These are phyloP conservation scores for Acrobasis repandana DNA, from an alignment of 2,888 invertebrate genomes.

Conservation along the genomic window DNA sequence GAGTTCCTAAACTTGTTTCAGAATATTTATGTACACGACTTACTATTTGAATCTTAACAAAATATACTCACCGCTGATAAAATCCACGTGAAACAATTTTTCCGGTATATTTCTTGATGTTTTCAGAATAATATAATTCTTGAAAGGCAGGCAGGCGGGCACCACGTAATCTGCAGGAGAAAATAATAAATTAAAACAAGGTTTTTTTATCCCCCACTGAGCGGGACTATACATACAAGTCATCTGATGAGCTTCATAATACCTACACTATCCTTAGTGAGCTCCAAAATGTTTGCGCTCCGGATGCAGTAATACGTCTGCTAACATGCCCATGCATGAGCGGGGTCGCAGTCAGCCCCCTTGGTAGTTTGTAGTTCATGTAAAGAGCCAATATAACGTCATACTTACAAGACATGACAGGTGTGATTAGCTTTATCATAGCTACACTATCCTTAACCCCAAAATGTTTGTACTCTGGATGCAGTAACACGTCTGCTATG, in stretches of 20 bases:
- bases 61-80: slow-evolving; percentile 49
- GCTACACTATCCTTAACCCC: slow-evolving; percentile 59
- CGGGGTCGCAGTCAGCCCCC: no score
- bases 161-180: slow-evolving; percentile 61
- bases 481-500: slow-evolving; percentile 66
- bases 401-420: slow-evolving; percentile 58
- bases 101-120: slow-evolving; percentile 40
- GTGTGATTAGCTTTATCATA: slow-evolving; percentile 57
- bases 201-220: no score
- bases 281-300: no score
- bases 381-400: no score
- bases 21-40: background rate
- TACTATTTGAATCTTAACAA: slow-evolving; percentile 11
- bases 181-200: no score
- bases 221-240: no score
- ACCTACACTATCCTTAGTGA: no score
- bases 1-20: no score
- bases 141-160: slow-evolving; percentile 66
- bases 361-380: no score
- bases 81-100: slow-evolving; percentile 59
- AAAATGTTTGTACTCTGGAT: slow-evolving; percentile 72
- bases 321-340: no score
- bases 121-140: slow-evolving; percentile 48
- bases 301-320: no score
- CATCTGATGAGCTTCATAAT: no score